These are phyloP conservation scores for Ephialtes manifestator DNA, from an alignment of 2,888 invertebrate genomes.

Conservation along the genomic window DNA sequence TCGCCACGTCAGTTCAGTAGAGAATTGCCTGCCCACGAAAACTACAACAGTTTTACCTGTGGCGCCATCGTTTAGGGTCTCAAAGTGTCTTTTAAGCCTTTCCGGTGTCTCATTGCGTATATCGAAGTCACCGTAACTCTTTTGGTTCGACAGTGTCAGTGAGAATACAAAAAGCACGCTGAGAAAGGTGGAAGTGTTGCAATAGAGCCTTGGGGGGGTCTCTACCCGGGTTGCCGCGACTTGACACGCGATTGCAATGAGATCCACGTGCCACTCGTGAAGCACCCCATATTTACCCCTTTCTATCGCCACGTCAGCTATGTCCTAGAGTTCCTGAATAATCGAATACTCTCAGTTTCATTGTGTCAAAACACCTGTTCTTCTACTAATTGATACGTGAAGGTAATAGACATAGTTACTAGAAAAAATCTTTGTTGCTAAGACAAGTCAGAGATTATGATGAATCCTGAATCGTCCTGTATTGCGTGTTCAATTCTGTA, in stretches of 20 bases:
- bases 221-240: neutral
- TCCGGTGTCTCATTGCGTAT: slow-evolving; percentile 17
- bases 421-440: neutral
- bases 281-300: slow-evolving; percentile 29
- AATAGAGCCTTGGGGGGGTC: neutral
- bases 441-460: neutral
- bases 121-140: neutral
- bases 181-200: slow-evolving; percentile 9
- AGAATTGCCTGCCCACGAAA: slow-evolving; percentile 23
- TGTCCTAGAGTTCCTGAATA: slow-evolving; percentile 17
- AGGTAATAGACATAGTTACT: neutral
- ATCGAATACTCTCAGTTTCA: slow-evolving; percentile 3
- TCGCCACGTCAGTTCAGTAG: slow-evolving; percentile 25
- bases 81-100: slow-evolving; percentile 7
- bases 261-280: slow-evolving; percentile 26
- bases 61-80: neutral
- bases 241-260: slow-evolving; percentile 44
- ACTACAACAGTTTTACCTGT: neutral
- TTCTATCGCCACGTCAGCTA: slow-evolving; percentile 57
- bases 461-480: neutral
- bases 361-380: slow-evolving; percentile 4
- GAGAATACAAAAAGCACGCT: slow-evolving; percentile 3
- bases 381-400: neutral
- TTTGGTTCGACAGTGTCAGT: neutral
- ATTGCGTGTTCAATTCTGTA: neutral